These are phyloP conservation scores for Ditylenchus weischeri DNA, from an alignment of 2,888 invertebrate genomes.

Conservation along the genomic window DNA sequence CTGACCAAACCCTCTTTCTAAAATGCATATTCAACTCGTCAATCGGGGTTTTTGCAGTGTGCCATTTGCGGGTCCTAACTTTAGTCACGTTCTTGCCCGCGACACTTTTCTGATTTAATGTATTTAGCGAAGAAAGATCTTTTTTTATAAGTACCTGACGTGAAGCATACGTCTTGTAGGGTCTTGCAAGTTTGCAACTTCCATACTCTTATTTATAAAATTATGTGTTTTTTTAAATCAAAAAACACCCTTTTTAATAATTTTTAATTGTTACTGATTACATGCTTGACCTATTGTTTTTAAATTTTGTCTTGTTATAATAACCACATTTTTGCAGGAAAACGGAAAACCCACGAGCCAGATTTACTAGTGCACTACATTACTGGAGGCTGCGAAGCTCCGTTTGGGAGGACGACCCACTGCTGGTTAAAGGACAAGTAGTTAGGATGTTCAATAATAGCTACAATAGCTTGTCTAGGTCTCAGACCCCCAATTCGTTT, in stretches of 20 bases:
- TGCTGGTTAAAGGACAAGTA: not conserved
- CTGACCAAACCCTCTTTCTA: too few relatives aligned
- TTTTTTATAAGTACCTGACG: too few relatives aligned
- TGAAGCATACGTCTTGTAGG: too few relatives aligned
- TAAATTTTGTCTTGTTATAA: not conserved
- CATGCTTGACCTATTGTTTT: not conserved
- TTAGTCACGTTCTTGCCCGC: too few relatives aligned
- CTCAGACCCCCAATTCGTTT: slow-evolving; percentile 6
- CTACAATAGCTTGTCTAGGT: slow-evolving; percentile 10
- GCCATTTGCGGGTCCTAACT: too few relatives aligned
- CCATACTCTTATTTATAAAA: too few relatives aligned
- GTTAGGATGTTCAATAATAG: not conserved
- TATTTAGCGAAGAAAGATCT: not conserved
- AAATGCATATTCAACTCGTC: too few relatives aligned
- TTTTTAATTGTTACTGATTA: not conserved
- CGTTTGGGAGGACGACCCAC: not conserved
- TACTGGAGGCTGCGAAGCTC: not conserved
- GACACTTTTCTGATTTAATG: too few relatives aligned
- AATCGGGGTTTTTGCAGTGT: not conserved
- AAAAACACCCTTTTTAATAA: slow-evolving; percentile 1
- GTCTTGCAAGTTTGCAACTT: too few relatives aligned
- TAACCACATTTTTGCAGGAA: not conserved
- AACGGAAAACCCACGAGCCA: not conserved
- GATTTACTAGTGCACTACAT: not conserved
- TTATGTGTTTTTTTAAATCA: too few relatives aligned